These are phyloP conservation scores for Sialia sialis DNA, from an alignment of 2,113 vertebrate genomes.

Conservation along the genomic window DNA sequence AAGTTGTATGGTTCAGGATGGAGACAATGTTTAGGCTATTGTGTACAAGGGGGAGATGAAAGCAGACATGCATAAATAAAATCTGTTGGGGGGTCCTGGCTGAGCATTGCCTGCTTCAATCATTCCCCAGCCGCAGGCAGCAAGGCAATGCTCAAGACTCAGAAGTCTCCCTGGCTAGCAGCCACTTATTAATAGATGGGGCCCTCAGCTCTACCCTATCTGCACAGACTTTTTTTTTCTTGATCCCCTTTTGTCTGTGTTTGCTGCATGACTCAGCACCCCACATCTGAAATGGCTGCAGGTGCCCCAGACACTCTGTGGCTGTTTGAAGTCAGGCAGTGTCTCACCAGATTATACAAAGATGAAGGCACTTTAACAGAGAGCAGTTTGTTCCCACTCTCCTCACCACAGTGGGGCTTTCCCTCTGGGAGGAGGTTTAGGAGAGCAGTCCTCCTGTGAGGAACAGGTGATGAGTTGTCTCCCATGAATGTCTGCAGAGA, in stretches of 20 bases:
- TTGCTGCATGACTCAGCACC: background rate
- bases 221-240: background rate
- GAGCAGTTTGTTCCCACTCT: background rate
- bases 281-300: background rate
- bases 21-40: background rate
- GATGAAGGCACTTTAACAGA: background rate
- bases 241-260: background rate
- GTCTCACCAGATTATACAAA: background rate
- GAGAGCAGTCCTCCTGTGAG: background rate
- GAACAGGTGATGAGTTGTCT: background rate
- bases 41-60: background rate
- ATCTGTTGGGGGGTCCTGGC: background rate
- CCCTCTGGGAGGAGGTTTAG: background rate
- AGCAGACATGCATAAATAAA: background rate
- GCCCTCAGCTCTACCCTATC: background rate
- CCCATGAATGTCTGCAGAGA: background rate
- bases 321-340: background rate
- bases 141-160: background rate
- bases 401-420: background rate
- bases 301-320: accelerated
- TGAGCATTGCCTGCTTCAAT: background rate
- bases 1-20: background rate
- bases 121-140: background rate
- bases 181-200: background rate
- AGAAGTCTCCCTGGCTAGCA: background rate